phyloP scores from a whole-genome alignment of 2,113 vertebrate species.

The Ochotona princeps region DNA sequence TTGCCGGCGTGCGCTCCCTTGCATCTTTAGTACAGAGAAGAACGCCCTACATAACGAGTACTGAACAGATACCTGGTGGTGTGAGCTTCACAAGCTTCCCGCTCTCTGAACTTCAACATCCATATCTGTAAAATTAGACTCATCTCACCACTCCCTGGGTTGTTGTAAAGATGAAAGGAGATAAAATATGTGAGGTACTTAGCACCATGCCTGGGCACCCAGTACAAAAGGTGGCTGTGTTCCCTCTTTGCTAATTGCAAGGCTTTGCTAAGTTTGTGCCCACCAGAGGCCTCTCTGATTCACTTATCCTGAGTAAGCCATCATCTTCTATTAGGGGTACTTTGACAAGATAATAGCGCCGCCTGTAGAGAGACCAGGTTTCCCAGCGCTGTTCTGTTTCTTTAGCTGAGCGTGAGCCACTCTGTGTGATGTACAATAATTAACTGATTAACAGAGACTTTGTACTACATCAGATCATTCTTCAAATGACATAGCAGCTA shows the following conservation, averaged over 20 bases:
- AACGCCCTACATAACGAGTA: not conserved
- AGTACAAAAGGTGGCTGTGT: fast-evolving
- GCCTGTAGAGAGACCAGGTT: not conserved
- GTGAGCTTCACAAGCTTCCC: not conserved
- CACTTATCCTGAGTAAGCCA: slow-evolving; percentile 36
- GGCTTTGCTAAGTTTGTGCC: not conserved
- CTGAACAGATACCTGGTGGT: not conserved
- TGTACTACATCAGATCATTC: slow-evolving; percentile 33
- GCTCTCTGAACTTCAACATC: slow-evolving; percentile 15
- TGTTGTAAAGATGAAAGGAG: not conserved
- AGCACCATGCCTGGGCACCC: not conserved
- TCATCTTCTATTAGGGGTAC: slow-evolving; percentile 20
- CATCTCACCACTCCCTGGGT: not conserved
- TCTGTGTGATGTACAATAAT: slow-evolving; percentile 47
- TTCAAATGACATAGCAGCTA: slow-evolving; percentile 25
- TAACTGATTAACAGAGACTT: slow-evolving; percentile 57
- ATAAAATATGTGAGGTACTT: not conserved
- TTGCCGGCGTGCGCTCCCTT: not conserved
- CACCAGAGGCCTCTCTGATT: slow-evolving; percentile 40
- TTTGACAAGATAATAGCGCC: slow-evolving; percentile 43
- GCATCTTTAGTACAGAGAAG: not conserved
- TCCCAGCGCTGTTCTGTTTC: slow-evolving; percentile 50
- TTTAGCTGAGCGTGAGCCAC: slow-evolving; percentile 43
- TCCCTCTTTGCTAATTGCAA: not conserved
- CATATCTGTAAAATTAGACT: not conserved